Base-by-base conservation (phyloP, 1,140 invertebrate species). In the Carposina sasakii region DNA sequence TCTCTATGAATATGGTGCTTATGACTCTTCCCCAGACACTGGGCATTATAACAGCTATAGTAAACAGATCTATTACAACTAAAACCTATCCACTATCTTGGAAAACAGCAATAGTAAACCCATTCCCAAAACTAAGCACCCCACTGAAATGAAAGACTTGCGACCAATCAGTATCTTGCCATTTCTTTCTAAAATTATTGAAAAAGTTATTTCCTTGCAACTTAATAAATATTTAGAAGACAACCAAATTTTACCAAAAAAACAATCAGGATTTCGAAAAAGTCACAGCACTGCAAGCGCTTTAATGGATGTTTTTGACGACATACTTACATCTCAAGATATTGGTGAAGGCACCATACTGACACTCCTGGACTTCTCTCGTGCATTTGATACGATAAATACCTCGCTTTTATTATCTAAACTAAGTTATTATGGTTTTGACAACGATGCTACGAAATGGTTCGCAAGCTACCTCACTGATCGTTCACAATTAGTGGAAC, bases 121-220 rank as follows among this genome's bases (percentile, higher is more conserved):
- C 8, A 6, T 37, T 15, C 45, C 45, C 13, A 39, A 48, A 22
- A 48, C 28, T 5, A 40, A 26, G 10, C 3, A 17, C 23, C 10
- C 23, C 3, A 12, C 15, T n/a, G 10, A 26, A 19, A 22, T 37
- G 10, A 36, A 36, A 47, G 33, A 47, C 17, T 24, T 47, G 16
- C 20, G 45, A 2, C 37, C 46, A 16, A 48, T 48, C 2, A 48
- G 45, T 26, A 41, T 48, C 41, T 12, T 48, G n/a, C 45, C 45
- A 13, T 37, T 20, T 16, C 10, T 48, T n/a, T 48, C 45, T 1
- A 47, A 47, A 36, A 30, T 54, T n/a, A 26, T 58, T 3, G 59
- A 58, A 54, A 58, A 41, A 39, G 44, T 52, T 6, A 34, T 59
- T 3, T 28, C 26, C 24, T 12, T 16, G 12, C 59, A 61, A 34